Conservation (phyloP, 2,888 invertebrate genomes). For the Acronicta leporina region DNA sequence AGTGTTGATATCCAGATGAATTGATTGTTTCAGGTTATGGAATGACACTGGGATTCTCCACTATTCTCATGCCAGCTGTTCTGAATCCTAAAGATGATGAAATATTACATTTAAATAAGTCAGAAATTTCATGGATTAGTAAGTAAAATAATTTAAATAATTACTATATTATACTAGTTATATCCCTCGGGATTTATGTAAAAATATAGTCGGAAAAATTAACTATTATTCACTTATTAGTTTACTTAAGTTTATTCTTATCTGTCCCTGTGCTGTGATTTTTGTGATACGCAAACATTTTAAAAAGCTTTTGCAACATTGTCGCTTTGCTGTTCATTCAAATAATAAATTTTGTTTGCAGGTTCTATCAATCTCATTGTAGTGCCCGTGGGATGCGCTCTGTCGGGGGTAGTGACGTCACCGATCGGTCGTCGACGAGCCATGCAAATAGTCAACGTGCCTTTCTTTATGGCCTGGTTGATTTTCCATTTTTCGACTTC, state of each 20-base stretch:
- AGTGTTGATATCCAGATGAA: not conserved
- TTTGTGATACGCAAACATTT: no score
- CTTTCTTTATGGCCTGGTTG: constrained; percentile 93
- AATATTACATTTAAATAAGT: constrained; percentile 86
- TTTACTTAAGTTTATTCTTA: no score
- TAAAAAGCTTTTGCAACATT: no score
- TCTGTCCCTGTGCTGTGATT: no score
- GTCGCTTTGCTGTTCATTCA: no score
- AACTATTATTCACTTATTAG: no score
- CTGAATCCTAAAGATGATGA: constrained; percentile 84
- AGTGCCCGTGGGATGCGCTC: constrained; percentile 93
- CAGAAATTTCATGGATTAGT: constrained; percentile 94
- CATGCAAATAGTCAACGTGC: constrained; percentile 93
- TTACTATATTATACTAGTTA: not conserved
- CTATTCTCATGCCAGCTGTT: constrained; percentile 94
- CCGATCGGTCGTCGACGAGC: constrained; percentile 92
- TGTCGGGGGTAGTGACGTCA: constrained; percentile 92
- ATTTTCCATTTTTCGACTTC: constrained; percentile 91
- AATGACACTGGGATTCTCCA: constrained; percentile 94
- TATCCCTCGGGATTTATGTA: no score
- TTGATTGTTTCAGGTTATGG: constrained; percentile 90
- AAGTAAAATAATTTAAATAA: constrained; percentile 62
- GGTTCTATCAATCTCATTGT: constrained; percentile 94
- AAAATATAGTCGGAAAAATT: no score
- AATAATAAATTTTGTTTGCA: constrained; percentile 64